These are phyloP conservation scores for Prinia subflava DNA, from an alignment of 2,113 vertebrate species.

Conservation along the genomic window DNA sequence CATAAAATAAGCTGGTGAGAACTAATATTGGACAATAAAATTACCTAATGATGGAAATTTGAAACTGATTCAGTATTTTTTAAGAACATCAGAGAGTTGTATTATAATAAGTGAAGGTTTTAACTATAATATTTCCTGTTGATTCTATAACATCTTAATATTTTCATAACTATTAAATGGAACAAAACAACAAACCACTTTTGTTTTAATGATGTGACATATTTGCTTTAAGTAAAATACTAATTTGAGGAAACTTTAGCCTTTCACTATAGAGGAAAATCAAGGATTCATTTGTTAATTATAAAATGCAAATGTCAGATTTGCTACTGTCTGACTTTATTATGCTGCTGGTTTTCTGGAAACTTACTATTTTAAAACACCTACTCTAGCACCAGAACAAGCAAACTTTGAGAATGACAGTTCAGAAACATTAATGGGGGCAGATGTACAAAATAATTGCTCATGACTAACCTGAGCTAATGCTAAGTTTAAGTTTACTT, in stretches of 20 bases:
- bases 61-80: background rate
- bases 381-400: background rate
- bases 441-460: background rate
- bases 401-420: background rate
- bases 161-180: background rate
- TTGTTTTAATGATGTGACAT: background rate
- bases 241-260: background rate
- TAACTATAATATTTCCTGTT: background rate
- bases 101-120: background rate
- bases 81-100: background rate
- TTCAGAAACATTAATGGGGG: background rate
- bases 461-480: background rate
- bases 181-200: background rate
- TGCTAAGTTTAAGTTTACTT: slow-evolving; percentile 26
- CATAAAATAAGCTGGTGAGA: background rate
- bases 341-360: background rate
- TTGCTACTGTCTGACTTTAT: background rate
- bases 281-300: background rate
- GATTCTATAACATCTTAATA: background rate
- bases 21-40: background rate
- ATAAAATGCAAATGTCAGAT: background rate
- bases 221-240: background rate
- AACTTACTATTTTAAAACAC: background rate
- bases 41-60: background rate
- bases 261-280: slow-evolving; percentile 38